Percentiles rank a stretch among this genome's conserved stretches.
phyloP scores from a whole-genome alignment of 2,113 vertebrate genomes.

The Lophotis ruficrista region DNA sequence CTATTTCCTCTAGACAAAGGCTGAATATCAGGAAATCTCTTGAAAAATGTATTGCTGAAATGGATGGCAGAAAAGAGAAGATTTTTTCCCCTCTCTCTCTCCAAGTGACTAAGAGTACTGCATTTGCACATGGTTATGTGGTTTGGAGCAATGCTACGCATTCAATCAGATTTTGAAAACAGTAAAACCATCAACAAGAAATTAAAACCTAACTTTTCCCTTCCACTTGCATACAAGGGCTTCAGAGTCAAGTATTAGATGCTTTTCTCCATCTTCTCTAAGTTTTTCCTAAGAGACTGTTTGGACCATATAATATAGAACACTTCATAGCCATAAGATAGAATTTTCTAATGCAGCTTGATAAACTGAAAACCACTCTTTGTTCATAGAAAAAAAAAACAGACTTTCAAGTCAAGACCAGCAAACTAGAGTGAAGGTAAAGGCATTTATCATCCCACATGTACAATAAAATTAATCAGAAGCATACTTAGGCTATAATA shows the following conservation, averaged over 20 bases:
- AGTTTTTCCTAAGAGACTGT: not conserved
- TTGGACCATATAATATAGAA: not conserved
- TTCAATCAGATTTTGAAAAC: not conserved
- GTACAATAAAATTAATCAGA: not conserved
- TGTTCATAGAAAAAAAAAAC: not conserved
- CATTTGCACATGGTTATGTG: not conserved
- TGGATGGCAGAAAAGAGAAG: not conserved
- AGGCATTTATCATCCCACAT: not conserved
- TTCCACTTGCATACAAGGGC: not conserved
- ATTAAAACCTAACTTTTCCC: not conserved
- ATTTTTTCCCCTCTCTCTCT: not conserved
- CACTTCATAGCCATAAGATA: not conserved
- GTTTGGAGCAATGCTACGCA: not conserved
- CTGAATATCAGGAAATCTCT: not conserved
- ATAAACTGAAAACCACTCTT: not conserved
- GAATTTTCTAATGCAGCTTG: not conserved
- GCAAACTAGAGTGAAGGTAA: not conserved
- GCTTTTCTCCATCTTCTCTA: not conserved
- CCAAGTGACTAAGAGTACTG: not conserved
- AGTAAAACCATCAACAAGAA: not conserved
- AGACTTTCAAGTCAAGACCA: not conserved
- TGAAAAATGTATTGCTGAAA: not conserved
- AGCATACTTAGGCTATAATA: not conserved
- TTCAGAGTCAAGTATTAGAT: not conserved
- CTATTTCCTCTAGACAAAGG: not conserved